Base-by-base conservation (phyloP, 1,140 invertebrate genomes). In the Delia radicum region DNA sequence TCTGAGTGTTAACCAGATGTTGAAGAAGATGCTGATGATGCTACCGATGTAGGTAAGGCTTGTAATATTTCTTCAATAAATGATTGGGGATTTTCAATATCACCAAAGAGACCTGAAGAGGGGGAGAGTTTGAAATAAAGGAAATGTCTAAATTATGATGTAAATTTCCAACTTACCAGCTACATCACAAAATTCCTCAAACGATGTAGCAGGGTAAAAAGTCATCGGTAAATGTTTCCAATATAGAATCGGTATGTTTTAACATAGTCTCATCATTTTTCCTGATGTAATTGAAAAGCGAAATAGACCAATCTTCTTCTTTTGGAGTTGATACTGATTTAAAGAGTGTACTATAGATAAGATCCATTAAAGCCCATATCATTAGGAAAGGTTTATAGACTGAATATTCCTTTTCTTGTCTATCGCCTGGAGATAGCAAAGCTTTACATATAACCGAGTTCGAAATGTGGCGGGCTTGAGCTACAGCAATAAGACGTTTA, bases 161-260 rank as follows among this genome's bases (percentile, higher is more conserved):
- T 63, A 61, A 3, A 42, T 42, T 62, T 42, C 13, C 26, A 18
- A 80, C 80, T 46, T 65, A 86, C 93, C 93, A 81, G 91, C 90
- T 78, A 96, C 94, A 91, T 98, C 96, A 87, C 93, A 95, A 88
- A 96, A 96, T 88, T 98, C 96, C 18, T 90, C 90, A 86, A 98
- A 94, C 8, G 94, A 95, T 78, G 94, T 90, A 87, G n/a, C 95
- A 96, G 8, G 95, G 94, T 78, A 98, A 88, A 78, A 97, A 89
- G 87, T 98, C 96, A 79, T 97, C 94, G 78, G 95, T 93, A 80
- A 97, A 95, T 3, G 90, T 89, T 13, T 90, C 88, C 63, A 99
- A 90, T 55, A 96, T 89, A 75, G 91, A 91, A 84, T 97, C 95
- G 18, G 95, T 95, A 31, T 92, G 91, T 87, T 98, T 97, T 12